phyloP scores from a whole-genome alignment of 2,797 vertebrate species.

The Vespertilio murinus region DNA sequence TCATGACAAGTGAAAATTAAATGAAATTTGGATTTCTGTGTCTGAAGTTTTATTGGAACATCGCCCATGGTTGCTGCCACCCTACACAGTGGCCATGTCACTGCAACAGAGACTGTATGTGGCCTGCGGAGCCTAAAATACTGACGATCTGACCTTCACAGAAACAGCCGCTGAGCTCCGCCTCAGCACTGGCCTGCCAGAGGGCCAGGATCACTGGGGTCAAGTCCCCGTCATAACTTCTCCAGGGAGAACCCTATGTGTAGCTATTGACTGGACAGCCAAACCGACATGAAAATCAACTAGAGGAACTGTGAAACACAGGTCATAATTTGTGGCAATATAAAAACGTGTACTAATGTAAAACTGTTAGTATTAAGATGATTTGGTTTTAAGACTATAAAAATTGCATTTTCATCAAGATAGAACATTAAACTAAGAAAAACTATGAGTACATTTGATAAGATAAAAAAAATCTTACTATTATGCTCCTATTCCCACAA shows the following conservation, averaged over 20 bases:
- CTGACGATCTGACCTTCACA: neutral
- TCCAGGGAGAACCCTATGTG: neutral
- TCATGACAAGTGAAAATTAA: neutral
- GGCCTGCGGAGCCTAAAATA: neutral
- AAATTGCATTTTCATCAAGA: constrained; percentile 5
- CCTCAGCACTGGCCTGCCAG: too few species aligned
- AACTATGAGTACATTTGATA: neutral
- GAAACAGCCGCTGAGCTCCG: neutral
- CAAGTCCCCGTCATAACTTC: neutral
- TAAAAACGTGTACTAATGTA: neutral
- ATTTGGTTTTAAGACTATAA: neutral
- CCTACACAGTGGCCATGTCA: neutral
- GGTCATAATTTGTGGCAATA: neutral
- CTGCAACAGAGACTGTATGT: neutral
- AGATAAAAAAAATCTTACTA: neutral
- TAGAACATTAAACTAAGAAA: constrained; percentile 19
- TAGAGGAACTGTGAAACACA: neutral
- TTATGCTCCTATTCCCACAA: neutral
- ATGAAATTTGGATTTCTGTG: neutral
- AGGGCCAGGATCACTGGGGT: neutral
- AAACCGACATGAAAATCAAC: neutral
- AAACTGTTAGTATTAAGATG: neutral
- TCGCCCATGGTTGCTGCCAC: neutral
- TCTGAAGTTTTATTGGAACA: neutral
- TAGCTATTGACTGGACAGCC: neutral